phyloP scores from a whole-genome alignment of 1,140 invertebrate genomes.

The Glomeris maerens region DNA sequence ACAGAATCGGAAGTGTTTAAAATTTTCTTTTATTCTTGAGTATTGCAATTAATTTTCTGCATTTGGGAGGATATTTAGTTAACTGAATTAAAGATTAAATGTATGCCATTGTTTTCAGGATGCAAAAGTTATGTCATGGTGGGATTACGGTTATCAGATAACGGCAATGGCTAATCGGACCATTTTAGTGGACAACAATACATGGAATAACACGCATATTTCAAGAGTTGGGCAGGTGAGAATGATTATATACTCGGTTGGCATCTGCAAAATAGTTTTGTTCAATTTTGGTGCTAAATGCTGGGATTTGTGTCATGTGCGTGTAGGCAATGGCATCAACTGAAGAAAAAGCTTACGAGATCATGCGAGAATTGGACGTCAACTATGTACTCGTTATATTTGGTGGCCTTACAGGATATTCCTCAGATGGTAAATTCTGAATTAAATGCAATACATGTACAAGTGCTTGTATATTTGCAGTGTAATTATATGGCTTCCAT shows the following conservation, averaged over 20 bases:
- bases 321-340: conserved; percentile 78
- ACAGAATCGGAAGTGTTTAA: no score
- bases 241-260: conserved; percentile 13
- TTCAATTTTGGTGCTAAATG: background rate
- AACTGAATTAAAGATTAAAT: conserved; percentile 7
- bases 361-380: conserved; percentile 92
- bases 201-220: conserved; percentile 99
- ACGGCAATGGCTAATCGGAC: conserved; percentile 98
- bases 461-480: background rate
- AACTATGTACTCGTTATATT: conserved; percentile 97
- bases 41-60: conserved; percentile 12
- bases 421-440: conserved; percentile 78
- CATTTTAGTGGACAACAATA: conserved; percentile 97
- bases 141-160: conserved; percentile 99
- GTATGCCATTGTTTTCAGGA: no score
- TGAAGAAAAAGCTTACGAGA: conserved; percentile 92
- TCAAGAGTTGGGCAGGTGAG: conserved; percentile 72
- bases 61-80: no score
- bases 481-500: background rate
- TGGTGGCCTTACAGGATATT: conserved; percentile 94
- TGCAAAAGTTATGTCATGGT: conserved; percentile 97
- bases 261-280: background rate
- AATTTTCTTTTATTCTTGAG: background rate
- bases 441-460: no score
- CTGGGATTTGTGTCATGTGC: background rate